A percentile compares a stretch with the other conserved stretches of the same genome.
Conservation (phyloP, 2,888 invertebrate species). For the Tipula helvola region DNA sequence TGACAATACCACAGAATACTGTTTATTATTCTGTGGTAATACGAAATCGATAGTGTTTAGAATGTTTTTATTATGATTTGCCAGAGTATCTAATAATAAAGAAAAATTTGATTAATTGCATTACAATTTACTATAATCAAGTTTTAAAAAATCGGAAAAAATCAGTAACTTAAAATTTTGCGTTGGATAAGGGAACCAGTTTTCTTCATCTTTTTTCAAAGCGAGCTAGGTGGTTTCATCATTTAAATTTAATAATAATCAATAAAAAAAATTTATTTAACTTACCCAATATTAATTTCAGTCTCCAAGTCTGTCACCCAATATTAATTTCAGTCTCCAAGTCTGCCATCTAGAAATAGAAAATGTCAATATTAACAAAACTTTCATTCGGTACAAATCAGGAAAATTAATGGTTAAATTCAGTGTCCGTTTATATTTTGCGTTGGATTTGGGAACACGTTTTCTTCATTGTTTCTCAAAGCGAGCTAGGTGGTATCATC, state of each 20-base stretch:
- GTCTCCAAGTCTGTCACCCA: too few species aligned
- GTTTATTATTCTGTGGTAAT: too few species aligned
- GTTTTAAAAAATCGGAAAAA: neutral
- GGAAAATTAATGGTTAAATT: neutral
- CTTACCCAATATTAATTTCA: neutral
- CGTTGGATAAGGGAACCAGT: constrained; percentile 19
- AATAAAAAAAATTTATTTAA: constrained; percentile 6
- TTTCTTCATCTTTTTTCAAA: constrained; percentile 25
- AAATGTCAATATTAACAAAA: too few species aligned
- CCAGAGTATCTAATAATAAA: too few species aligned
- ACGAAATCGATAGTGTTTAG: too few species aligned
- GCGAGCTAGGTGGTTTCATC: constrained; percentile 24
- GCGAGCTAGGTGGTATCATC: constrained; percentile 18
- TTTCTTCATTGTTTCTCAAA: constrained; percentile 18
- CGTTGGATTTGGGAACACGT: constrained; percentile 17
- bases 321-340: too few species aligned
- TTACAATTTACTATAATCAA: neutral
- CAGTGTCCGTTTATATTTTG: constrained; percentile 13
- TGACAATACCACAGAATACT: too few species aligned
- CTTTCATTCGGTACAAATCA: too few species aligned
- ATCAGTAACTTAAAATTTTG: constrained; percentile 7
- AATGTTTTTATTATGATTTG: too few species aligned
- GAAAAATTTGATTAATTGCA: too few species aligned
- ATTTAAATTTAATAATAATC: constrained; percentile 13
- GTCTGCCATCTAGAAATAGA: too few species aligned